These are phyloP conservation scores for Cremastinae sp. DNA, from an alignment of 2,888 invertebrate genomes.

Conservation along the genomic window DNA sequence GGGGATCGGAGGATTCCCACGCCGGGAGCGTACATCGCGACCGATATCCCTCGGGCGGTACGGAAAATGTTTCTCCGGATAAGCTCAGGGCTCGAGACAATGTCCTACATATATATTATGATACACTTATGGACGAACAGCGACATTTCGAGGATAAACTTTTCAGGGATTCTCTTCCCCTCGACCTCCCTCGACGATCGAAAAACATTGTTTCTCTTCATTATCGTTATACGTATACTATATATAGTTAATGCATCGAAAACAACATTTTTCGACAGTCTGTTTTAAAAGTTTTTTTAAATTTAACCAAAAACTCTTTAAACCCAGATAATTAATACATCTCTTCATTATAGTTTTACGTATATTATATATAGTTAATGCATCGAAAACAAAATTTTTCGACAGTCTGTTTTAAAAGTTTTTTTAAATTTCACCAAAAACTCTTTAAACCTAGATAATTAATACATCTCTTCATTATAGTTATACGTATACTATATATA, in stretches of 20 bases:
- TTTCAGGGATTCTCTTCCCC: slow-evolving; percentile 29
- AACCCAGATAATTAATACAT: too few species aligned
- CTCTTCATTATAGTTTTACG: too few species aligned
- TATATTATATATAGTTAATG: slow-evolving; percentile 7
- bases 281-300: too few species aligned
- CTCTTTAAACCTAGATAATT: too few species aligned
- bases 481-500: slow-evolving; percentile 2
- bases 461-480: slow-evolving; percentile 13
- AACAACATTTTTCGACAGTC: too few species aligned
- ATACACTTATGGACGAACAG: neutral
- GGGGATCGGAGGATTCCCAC: slow-evolving; percentile 21
- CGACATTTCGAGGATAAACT: slow-evolving; percentile 21
- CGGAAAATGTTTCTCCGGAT: slow-evolving; percentile 38
- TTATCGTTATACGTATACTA: slow-evolving; percentile 2
- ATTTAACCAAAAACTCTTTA: too few species aligned
- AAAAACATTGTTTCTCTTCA: slow-evolving; percentile 13
- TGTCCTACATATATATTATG: neutral
- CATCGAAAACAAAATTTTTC: too few species aligned
- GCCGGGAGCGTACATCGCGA: slow-evolving; percentile 20
- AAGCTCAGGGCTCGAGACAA: slow-evolving; percentile 7
- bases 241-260: too few species aligned
- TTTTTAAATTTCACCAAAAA: too few species aligned
- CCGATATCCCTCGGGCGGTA: slow-evolving; percentile 38
- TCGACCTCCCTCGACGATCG: neutral
- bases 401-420: too few species aligned